Conservation (phyloP, 2,797 vertebrate species). For the Peromyscus melanophrys region DNA sequence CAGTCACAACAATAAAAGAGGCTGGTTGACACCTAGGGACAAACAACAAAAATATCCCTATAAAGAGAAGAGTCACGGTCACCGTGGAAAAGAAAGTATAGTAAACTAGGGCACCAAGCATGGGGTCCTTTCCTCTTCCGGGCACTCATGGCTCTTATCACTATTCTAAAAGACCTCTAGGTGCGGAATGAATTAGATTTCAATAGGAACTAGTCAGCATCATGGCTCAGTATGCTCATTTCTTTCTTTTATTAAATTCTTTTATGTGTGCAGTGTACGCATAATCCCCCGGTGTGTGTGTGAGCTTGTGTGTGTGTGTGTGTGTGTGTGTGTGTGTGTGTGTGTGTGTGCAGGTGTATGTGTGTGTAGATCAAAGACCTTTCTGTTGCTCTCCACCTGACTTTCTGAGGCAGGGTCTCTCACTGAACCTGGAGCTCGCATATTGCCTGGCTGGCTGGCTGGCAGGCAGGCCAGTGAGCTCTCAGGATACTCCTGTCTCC, state of each 20-base stretch:
- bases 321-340: not conserved
- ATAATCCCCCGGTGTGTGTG: not conserved
- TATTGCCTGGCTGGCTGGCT: not conserved
- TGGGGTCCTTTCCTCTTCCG: not conserved
- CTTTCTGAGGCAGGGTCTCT: not conserved
- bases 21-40: constrained; percentile 17
- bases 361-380: not conserved
- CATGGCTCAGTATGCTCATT: not conserved
- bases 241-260: not conserved
- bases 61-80: not conserved
- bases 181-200: not conserved
- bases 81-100: not conserved
- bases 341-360: not conserved
- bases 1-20: constrained; percentile 33
- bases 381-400: not conserved
- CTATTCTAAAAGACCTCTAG: constrained; percentile 56
- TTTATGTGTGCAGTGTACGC: not conserved
- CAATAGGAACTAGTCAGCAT: not conserved
- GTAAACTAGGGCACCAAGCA: not conserved
- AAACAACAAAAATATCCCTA: constrained; percentile 61
- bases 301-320: not conserved
- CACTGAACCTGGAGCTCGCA: not conserved
- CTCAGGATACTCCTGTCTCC: not conserved
- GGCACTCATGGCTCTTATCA: constrained; percentile 9
- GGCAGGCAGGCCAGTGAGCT: not conserved